Evolutionary conservation across 1,140 invertebrate genomes (phyloP).

Genomic region (Lanistes nyassanus): DNA sequence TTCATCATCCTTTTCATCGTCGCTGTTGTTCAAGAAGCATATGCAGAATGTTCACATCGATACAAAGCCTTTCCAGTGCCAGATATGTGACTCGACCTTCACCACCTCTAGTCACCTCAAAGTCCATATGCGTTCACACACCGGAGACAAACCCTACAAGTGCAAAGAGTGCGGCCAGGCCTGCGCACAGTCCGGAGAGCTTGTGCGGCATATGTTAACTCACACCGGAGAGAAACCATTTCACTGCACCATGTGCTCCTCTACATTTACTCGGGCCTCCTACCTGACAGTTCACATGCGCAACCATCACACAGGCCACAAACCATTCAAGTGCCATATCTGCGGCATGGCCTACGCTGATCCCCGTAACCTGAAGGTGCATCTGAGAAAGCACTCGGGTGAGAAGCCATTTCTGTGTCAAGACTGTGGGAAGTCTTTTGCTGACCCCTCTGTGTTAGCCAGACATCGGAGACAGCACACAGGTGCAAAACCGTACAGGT

Average conservation of each 20-base stretch:
- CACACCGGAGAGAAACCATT: conserved; percentile 82
- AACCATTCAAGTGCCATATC: conserved; percentile 10
- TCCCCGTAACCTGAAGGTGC: conserved; percentile 1
- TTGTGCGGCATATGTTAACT: conserved; percentile 90
- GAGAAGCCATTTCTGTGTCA: conserved; percentile 9
- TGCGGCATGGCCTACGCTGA: conserved; percentile 16
- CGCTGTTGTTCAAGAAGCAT: conserved; percentile 11
- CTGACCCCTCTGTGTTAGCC: no score
- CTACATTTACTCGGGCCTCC: conserved; percentile 27
- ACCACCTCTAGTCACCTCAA: conserved; percentile 27
- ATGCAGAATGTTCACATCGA: not conserved
- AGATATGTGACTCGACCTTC: conserved; percentile 40
- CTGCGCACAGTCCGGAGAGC: conserved; percentile 92
- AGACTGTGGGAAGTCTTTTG: conserved; percentile 72
- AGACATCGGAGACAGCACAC: not conserved
- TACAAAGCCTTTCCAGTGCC: conserved; percentile 20
- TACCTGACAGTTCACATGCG: conserved; percentile 13
- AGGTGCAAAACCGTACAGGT: not conserved
- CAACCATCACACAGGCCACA: conserved; percentile 18
- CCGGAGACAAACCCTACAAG: conserved; percentile 79
- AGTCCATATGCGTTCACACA: conserved; percentile 69
- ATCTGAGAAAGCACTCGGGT: conserved; percentile 21
- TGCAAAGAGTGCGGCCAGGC: conserved; percentile 73
- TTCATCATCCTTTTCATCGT: conserved; percentile 13
- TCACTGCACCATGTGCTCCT: conserved; percentile 34